phyloP scores from a whole-genome alignment of 1,140 invertebrate species.

The Trichonephila inaurata region DNA sequence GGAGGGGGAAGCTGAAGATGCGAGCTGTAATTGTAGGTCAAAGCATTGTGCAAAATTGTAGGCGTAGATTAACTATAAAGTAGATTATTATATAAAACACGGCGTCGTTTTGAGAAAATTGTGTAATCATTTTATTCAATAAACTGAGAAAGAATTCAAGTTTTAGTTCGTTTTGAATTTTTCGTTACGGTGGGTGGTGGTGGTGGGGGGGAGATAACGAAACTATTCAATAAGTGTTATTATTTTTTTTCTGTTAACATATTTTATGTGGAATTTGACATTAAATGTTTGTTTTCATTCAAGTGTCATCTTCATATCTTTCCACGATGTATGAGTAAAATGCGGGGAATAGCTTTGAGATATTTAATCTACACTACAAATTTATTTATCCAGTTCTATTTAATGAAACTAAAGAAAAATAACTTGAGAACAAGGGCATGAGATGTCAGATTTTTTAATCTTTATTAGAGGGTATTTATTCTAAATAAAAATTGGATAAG shows the following conservation, averaged over 20 bases:
- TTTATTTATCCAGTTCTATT: too few relatives aligned
- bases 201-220: not conserved
- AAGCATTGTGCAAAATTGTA: conserved; percentile 8
- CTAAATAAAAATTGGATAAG: too few relatives aligned
- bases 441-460: too few relatives aligned
- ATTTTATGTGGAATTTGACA: too few relatives aligned
- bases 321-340: too few relatives aligned
- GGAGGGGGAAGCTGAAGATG: not conserved
- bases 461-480: too few relatives aligned
- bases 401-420: too few relatives aligned
- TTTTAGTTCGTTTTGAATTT: not conserved
- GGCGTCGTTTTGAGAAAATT: not conserved
- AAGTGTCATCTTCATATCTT: too few relatives aligned
- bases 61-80: conserved; percentile 27
- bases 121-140: not conserved
- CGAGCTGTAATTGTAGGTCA: conserved; percentile 28
- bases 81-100: conserved; percentile 20
- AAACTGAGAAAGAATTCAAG: not conserved
- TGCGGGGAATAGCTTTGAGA: too few relatives aligned
- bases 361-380: too few relatives aligned
- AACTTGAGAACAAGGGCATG: too few relatives aligned
- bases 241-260: not conserved
- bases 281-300: too few relatives aligned
- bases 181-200: not conserved
- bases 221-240: not conserved